These are phyloP conservation scores for Esox masquinongy DNA, from an alignment of 2,797 vertebrate genomes.

Conservation along the genomic window DNA sequence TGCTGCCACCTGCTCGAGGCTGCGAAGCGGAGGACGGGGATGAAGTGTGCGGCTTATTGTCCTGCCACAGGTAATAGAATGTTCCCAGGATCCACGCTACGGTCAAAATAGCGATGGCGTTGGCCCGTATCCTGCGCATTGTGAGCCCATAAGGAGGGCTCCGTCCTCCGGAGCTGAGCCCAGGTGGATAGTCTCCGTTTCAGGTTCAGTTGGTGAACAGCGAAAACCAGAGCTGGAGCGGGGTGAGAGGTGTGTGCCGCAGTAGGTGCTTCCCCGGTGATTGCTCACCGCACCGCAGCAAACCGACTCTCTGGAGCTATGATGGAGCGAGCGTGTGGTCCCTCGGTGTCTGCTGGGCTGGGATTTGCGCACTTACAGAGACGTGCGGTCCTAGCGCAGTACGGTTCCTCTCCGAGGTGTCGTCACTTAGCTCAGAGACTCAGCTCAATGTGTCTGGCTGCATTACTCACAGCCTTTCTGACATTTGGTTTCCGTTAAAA, in stretches of 20 bases:
- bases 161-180: slow-evolving; percentile 58
- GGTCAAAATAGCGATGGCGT: slow-evolving; percentile 97
- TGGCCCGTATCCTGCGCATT: slow-evolving; percentile 97
- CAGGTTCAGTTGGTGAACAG: slow-evolving; percentile 37
- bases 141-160: slow-evolving; percentile 80
- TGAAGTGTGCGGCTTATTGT: slow-evolving; percentile 87
- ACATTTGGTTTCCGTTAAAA: neutral
- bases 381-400: slow-evolving; percentile 76
- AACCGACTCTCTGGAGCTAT: slow-evolving; percentile 40
- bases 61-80: slow-evolving; percentile 99
- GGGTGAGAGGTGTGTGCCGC: slow-evolving; percentile 20
- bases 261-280: slow-evolving; percentile 55
- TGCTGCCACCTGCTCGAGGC: slow-evolving; percentile 55
- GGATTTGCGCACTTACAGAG: slow-evolving; percentile 60
- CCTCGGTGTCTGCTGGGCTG: slow-evolving; percentile 42
- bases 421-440: neutral
- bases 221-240: neutral
- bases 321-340: slow-evolving; percentile 17
- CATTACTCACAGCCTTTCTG: neutral
- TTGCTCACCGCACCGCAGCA: slow-evolving; percentile 57
- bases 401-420: slow-evolving; percentile 11
- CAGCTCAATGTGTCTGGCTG: neutral
- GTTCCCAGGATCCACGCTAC: slow-evolving; percentile 98
- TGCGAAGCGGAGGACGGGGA: slow-evolving; percentile 74
- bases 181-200: slow-evolving; percentile 41